These are phyloP conservation scores for Puffinus mauretanicus DNA, from an alignment of 2,113 vertebrate species.

Conservation along the genomic window DNA sequence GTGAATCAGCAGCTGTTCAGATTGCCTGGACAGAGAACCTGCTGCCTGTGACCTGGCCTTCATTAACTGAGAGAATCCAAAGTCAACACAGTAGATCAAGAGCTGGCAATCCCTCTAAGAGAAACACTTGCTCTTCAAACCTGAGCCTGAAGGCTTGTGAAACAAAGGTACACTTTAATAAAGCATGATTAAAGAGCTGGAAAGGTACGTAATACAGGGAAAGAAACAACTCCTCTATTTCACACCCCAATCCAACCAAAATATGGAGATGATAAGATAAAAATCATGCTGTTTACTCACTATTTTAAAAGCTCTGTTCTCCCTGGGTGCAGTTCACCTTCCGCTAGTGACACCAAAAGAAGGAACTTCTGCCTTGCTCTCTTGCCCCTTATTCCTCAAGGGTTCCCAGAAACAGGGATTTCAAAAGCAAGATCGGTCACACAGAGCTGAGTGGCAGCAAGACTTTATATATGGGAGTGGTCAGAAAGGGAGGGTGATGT, in stretches of 20 bases:
- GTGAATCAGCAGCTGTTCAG: background rate
- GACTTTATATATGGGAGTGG: constrained; percentile 52
- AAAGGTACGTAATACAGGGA: background rate
- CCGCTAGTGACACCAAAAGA: background rate
- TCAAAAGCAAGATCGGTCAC: background rate
- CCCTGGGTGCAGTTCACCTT: background rate
- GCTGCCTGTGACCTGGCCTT: background rate
- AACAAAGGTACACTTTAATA: background rate
- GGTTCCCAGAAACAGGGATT: background rate
- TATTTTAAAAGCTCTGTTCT: background rate
- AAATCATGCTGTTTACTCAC: constrained; percentile 26
- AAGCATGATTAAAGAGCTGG: background rate
- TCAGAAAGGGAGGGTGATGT: background rate
- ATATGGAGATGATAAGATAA: background rate
- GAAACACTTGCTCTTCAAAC: background rate
- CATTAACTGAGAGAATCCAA: background rate
- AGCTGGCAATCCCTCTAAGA: background rate
- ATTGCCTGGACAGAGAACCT: background rate
- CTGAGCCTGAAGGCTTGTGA: background rate
- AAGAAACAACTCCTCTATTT: background rate
- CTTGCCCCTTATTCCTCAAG: background rate
- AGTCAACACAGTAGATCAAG: background rate
- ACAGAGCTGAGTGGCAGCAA: background rate
- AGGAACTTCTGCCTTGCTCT: background rate
- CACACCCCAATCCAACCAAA: background rate